Evolutionary conservation across 2,888 invertebrate genomes (phyloP), one percentile per base, ranked within the genome.

Genomic region (Synanthedon myopaeformis): DNA sequence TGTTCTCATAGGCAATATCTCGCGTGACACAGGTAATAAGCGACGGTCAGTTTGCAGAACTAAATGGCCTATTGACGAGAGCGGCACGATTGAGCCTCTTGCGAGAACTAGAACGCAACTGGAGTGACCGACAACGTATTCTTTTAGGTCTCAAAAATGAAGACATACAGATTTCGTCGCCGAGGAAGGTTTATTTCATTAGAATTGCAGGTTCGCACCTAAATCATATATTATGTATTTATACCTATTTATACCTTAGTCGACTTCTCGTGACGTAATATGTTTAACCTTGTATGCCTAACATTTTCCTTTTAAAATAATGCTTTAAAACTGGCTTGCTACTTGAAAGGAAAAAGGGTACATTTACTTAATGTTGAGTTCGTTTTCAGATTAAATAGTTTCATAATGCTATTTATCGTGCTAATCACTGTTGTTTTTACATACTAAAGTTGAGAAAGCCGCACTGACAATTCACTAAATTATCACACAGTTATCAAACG

Each of bases 181-280:
- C 88, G 12, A 69, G 86, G 48, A 85, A 83, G 66, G 82, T 88
- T 12, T 82, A 87, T 63, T 88, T 88, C 58, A 86, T 87, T 53
- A 74, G 79, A 56, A 82, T 87, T 58, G 84, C 82, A 56, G 84
- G 87, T 85, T 64, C 41, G 65, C 61, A 53, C 14, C 13, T 11
- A 23, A 13, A 12, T 23, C 11, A 17, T 49, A 10, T 1, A 3
- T 12, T 13, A 10, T 50, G 3, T 5, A 49, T 14, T 4, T 23
- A 17, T 17, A 17, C 17, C 17, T 17, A 23, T 23, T 23, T 23
- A 1, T 23, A 23, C 3, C 19, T 6, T 11, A 50, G 19, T 50
- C 12, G 19, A 50, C 19, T 35, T 35, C 35, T 35, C 10, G 35
- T 8, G 6, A 35, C 35, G 35, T 35, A 10, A 23, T 23, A 45